phyloP scores from a whole-genome alignment of 2,113 vertebrate genomes.

The Formicarius rufipectus region DNA sequence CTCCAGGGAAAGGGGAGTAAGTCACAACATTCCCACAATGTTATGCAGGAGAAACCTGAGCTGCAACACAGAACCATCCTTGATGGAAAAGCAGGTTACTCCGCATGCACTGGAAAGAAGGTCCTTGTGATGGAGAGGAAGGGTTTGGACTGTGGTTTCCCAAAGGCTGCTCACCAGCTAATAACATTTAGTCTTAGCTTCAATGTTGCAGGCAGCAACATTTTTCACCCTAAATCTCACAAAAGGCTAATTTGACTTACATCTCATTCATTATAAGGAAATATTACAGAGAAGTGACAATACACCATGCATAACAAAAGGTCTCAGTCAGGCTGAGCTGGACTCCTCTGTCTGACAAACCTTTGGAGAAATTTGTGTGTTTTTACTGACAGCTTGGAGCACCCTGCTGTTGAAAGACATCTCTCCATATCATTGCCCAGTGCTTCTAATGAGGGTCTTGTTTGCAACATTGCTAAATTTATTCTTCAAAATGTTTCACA shows the following conservation, averaged over 20 bases:
- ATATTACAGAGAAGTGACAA: background rate
- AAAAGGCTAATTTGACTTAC: background rate
- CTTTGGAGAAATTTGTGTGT: background rate
- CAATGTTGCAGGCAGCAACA: background rate
- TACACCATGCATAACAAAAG: background rate
- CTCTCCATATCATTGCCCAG: background rate
- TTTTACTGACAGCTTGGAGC: background rate
- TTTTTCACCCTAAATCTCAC: background rate
- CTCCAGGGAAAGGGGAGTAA: background rate
- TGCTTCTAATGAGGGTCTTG: background rate
- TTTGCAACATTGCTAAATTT: background rate
- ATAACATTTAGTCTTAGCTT: background rate
- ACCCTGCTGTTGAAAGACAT: background rate
- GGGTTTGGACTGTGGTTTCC: background rate
- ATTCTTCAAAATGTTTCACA: background rate
- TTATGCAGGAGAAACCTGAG: background rate
- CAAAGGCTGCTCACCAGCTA: background rate
- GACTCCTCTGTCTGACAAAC: background rate
- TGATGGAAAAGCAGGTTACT: background rate
- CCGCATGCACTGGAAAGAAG: accelerated
- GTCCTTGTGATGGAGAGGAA: background rate
- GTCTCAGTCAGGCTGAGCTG: background rate
- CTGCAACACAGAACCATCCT: background rate
- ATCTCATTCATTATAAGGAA: background rate
- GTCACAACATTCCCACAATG: accelerated